Evolutionary conservation across 2,113 vertebrate genomes (phyloP), one percentile per base, ranked within the genome.

Genomic region (Petroica traversi): DNA sequence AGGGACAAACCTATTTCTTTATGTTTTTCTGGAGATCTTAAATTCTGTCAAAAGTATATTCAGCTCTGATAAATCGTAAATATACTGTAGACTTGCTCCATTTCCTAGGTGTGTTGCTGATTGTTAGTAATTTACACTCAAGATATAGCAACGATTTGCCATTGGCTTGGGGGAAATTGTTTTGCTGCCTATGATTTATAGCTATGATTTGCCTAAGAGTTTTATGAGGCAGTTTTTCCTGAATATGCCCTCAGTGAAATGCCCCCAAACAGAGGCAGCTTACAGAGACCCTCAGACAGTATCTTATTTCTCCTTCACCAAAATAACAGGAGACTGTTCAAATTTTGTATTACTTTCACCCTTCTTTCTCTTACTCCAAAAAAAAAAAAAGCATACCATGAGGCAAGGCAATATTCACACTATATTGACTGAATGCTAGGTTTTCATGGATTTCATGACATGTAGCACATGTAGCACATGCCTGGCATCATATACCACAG

Each of bases 51-150:
- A 85, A 95, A 82, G 90, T 96, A 92, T 95, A 96, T 92, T 85
- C 77, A 89, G 64, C 91, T 94, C 91, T 97, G 95, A 97, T 96
- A 97, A 97, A 96, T 96, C 75, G 78, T 97, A 97, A 95, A 96
- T 97, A 95, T 97, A 95, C 93, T 86, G 75, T 90, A 94, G 94
- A 84, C 94, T 92, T 95, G 90, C 94, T 97, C 94, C 82, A 95
- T 97, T 97, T 97, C 96, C 95, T 97, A 97, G 94, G 95, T 96
- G 94, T 96, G 96, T 77, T 97, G 96, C 95, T 97, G 96, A 97
- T 96, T 96, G 92, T 94, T 96, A 93, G 96, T 96, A 97, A 97
- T 97, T 97, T 96, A 97, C 93, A 79, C 95, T 96, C 93, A 97
- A 96, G 94, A 96, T 96, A 96, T 96, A 96, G 96, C 94, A 97